Percentiles rank a stretch among this genome's conserved stretches.
Conservation (phyloP, 2,888 invertebrate species). For the Ochropleura leucogaster region DNA sequence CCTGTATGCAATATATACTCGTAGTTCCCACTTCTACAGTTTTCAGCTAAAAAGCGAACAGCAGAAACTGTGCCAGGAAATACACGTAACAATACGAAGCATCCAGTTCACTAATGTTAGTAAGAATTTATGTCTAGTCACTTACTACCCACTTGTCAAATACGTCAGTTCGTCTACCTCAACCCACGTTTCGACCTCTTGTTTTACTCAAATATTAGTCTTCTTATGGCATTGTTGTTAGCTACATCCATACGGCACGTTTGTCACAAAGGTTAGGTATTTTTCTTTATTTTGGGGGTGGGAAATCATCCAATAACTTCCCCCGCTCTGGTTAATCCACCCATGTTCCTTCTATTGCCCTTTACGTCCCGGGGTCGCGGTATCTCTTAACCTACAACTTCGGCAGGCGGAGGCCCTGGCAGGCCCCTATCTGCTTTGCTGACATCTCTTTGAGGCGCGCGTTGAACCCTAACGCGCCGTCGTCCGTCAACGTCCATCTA, state of each 20-base stretch:
- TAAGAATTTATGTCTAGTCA: conserved; percentile 35
- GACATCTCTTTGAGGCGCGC: too few relatives aligned
- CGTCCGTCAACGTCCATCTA: too few relatives aligned
- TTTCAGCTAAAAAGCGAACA: background rate
- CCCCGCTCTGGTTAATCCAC: too few relatives aligned
- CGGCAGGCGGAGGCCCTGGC: too few relatives aligned
- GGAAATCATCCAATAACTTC: too few relatives aligned
- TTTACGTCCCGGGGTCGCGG: too few relatives aligned
- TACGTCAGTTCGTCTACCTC: conserved; percentile 17
- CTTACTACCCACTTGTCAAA: conserved; percentile 15
- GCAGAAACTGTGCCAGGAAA: conserved; percentile 6
- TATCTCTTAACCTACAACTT: too few relatives aligned
- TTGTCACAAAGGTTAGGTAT: background rate
- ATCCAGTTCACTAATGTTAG: conserved; percentile 1
- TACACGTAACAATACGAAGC: conserved; percentile 7
- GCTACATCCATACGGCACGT: background rate
- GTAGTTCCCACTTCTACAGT: background rate
- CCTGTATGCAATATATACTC: background rate
- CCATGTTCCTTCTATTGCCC: too few relatives aligned
- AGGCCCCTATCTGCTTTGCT: too few relatives aligned
- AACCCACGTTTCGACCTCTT: conserved; percentile 24
- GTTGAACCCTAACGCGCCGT: too few relatives aligned
- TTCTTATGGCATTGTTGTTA: conserved; percentile 9
- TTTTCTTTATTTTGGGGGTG: too few relatives aligned
- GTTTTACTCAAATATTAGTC: conserved; percentile 20